Conservation (phyloP, 2,113 vertebrate genomes). For the Carollia perspicillata region DNA sequence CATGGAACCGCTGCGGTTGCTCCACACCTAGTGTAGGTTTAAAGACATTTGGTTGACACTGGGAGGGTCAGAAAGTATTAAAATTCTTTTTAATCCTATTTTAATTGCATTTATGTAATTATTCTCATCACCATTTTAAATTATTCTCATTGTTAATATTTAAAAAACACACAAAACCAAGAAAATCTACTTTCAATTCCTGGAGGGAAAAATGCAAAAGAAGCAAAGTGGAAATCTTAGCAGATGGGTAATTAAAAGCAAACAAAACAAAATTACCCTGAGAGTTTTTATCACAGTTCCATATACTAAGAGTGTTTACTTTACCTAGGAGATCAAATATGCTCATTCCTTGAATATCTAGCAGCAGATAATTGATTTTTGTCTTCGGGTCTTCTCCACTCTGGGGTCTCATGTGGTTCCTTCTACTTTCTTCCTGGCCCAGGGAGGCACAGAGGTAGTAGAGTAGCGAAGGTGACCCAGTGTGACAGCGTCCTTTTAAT, state of each 20-base stretch:
- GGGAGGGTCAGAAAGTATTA: neutral
- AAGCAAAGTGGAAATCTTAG: slow-evolving; percentile 47
- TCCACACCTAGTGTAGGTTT: neutral
- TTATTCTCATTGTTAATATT: slow-evolving; percentile 52
- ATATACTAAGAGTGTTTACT: neutral
- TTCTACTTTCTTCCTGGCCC: neutral
- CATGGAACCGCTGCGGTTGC: neutral
- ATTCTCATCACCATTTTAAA: slow-evolving; percentile 9
- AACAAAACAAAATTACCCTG: slow-evolving; percentile 33
- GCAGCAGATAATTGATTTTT: neutral
- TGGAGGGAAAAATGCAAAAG: slow-evolving; percentile 24
- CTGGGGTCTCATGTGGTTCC: neutral
- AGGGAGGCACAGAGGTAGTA: neutral
- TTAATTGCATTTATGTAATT: slow-evolving; percentile 42
- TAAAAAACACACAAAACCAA: slow-evolving; percentile 42
- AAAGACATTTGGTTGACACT: neutral
- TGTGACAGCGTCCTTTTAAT: neutral
- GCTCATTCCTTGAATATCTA: neutral
- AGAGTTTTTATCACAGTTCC: neutral
- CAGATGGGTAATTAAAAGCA: slow-evolving; percentile 69
- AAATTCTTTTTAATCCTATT: slow-evolving; percentile 11
- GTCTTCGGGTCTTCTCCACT: neutral
- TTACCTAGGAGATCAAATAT: slow-evolving; percentile 4
- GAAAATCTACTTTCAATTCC: slow-evolving; percentile 54
- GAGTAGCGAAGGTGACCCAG: neutral